Evolutionary conservation across 2,888 invertebrate genomes (phyloP).

Genomic region (Caenorhabditis sp.): DNA sequence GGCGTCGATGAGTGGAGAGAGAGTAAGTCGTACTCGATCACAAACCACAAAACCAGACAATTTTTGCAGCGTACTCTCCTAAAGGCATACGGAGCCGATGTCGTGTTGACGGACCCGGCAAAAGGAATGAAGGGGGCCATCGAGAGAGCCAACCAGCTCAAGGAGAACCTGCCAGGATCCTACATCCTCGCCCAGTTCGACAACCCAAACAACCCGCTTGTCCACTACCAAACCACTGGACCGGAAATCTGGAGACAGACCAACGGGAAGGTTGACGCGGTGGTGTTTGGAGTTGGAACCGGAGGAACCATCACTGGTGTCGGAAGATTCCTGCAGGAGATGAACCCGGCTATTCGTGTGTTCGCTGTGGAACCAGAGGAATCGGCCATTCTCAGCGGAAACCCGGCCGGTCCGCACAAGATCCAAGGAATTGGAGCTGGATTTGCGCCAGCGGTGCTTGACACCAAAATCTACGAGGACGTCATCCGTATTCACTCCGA

Average conservation of each 20-base stretch:
- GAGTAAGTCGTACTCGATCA: constrained; percentile 65
- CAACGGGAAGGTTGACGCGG: constrained; percentile 72
- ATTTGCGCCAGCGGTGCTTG: constrained; percentile 71
- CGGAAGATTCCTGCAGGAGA: constrained; percentile 71
- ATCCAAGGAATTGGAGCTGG: constrained; percentile 78
- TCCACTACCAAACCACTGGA: constrained; percentile 77
- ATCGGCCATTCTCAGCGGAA: constrained; percentile 72
- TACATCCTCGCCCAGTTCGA: constrained; percentile 77
- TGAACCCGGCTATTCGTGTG: constrained; percentile 70
- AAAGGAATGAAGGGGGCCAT: constrained; percentile 77
- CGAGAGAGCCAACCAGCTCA: constrained; percentile 72
- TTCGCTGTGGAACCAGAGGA: constrained; percentile 77
- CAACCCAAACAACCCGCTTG: constrained; percentile 74
- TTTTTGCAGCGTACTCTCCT: constrained; percentile 73
- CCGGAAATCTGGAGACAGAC: constrained; percentile 79
- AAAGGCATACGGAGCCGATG: constrained; percentile 77
- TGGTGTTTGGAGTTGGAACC: constrained; percentile 76
- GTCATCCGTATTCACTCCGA: constrained; percentile 71
- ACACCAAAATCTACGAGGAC: constrained; percentile 71
- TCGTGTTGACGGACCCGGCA: constrained; percentile 76
- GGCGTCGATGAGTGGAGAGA: constrained; percentile 76
- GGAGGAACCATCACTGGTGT: constrained; percentile 77
- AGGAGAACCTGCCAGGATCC: constrained; percentile 70
- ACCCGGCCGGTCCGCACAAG: constrained; percentile 74
- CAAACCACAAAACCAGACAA: no score